Evolutionary conservation across 2,113 vertebrate genomes (phyloP).

Genomic region (Sciurus niger): DNA sequence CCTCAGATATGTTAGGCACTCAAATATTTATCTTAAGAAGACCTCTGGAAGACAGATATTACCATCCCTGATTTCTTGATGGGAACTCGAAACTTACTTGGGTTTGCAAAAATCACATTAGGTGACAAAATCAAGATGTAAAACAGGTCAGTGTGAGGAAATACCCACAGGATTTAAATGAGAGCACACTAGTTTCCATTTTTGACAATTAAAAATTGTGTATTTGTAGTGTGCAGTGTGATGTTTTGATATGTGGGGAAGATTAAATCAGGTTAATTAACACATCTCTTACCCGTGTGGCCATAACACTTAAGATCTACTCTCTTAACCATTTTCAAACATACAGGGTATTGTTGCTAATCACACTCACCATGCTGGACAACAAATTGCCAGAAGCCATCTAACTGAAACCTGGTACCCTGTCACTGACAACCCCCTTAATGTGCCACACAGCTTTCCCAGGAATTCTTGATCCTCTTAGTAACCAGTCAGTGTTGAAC

Average conservation of each 20-base stretch:
- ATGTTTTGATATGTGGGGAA: neutral
- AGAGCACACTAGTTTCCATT: neutral
- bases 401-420: neutral
- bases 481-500: neutral
- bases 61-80: neutral
- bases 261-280: neutral
- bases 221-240: no score
- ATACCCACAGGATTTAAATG: neutral
- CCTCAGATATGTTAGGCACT: neutral
- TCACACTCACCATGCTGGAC: neutral
- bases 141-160: fast-evolving
- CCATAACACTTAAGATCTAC: neutral
- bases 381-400: no score
- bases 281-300: neutral
- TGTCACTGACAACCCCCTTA: neutral
- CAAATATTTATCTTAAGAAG: neutral
- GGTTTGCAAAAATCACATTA: neutral
- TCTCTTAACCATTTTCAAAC: neutral
- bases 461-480: neutral
- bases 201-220: neutral
- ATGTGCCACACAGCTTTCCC: neutral
- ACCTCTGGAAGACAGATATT: neutral
- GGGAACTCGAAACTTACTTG: neutral
- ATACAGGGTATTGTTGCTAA: neutral
- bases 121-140: neutral